Conservation (phyloP, 2,888 invertebrate genomes). For the Auanema sp. region DNA sequence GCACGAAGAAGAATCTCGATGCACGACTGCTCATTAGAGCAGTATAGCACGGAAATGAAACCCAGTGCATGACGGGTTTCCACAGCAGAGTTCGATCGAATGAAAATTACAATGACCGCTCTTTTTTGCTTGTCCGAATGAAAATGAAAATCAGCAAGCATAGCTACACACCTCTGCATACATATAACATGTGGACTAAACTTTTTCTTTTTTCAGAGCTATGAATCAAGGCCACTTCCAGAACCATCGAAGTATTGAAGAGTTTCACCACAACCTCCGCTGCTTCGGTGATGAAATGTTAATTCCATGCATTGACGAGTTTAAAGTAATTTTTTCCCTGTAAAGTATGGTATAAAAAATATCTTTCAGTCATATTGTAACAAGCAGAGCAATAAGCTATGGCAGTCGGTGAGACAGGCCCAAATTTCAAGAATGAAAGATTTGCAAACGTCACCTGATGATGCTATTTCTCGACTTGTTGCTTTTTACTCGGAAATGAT, state of each 20-base stretch:
- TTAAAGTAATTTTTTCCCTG: constrained; percentile 40
- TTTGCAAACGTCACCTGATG: constrained; percentile 22
- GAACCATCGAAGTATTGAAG: constrained; percentile 32
- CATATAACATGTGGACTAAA: background rate
- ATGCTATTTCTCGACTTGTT: constrained; percentile 47
- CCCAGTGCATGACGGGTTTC: too few species aligned
- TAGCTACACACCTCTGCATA: background rate
- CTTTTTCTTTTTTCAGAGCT: constrained; percentile 19
- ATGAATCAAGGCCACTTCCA: constrained; percentile 23
- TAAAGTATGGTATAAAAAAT: background rate
- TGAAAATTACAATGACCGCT: too few species aligned
- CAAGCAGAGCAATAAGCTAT: constrained; percentile 42
- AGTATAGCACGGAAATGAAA: too few species aligned
- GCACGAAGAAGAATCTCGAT: too few species aligned
- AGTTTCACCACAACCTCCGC: constrained; percentile 37
- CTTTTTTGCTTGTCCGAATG: constrained; percentile 1
- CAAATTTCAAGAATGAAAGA: constrained; percentile 42
- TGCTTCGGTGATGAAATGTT: constrained; percentile 52
- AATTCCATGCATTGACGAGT: constrained; percentile 58
- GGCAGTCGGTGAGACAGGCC: constrained; percentile 46
- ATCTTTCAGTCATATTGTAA: constrained; percentile 52
- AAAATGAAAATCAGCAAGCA: background rate
- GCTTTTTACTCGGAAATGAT: constrained; percentile 60
- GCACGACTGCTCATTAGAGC: too few species aligned
- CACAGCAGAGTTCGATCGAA: too few species aligned